Conservation (phyloP, 2,797 vertebrate genomes). For the Xiphophorus birchmanni region DNA sequence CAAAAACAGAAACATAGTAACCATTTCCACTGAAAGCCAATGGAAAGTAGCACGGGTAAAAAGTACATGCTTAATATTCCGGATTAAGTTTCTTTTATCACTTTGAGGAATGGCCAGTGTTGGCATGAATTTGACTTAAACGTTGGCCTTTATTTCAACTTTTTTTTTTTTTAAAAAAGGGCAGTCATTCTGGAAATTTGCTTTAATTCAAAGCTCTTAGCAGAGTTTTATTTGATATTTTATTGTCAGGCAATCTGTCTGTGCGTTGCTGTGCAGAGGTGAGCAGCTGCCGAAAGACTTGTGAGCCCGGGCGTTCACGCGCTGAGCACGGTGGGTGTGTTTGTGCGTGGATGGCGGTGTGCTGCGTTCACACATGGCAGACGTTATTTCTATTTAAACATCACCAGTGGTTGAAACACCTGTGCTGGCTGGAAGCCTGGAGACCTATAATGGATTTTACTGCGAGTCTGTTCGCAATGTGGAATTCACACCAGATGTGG, state of each 20-base stretch:
- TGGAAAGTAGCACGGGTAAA: slow-evolving; percentile 78
- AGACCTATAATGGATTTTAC: slow-evolving; percentile 49
- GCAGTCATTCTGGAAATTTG: slow-evolving; percentile 45
- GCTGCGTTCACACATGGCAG: slow-evolving; percentile 39
- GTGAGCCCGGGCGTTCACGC: slow-evolving; percentile 2
- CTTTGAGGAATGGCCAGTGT: slow-evolving; percentile 63
- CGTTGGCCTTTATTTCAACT: slow-evolving; percentile 31
- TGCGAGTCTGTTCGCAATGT: slow-evolving; percentile 24
- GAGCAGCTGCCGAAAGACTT: slow-evolving; percentile 15
- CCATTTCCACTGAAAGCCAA: slow-evolving; percentile 71
- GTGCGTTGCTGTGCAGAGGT: slow-evolving; percentile 18
- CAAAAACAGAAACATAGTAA: slow-evolving; percentile 69
- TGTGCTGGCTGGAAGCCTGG: slow-evolving; percentile 52
- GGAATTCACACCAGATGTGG: slow-evolving; percentile 55
- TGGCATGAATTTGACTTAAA: slow-evolving; percentile 50
- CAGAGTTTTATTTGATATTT: slow-evolving; percentile 32
- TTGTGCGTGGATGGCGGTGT: slow-evolving; percentile 16
- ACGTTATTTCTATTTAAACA: slow-evolving; percentile 56
- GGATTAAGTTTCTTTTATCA: slow-evolving; percentile 77
- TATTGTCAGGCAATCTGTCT: slow-evolving; percentile 3
- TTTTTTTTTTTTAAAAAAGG: slow-evolving; percentile 7
- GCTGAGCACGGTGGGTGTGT: slow-evolving; percentile 16
- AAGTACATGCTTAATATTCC: slow-evolving; percentile 80
- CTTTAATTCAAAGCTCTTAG: slow-evolving; percentile 62
- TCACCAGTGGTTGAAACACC: slow-evolving; percentile 61